Evolutionary conservation across 2,113 vertebrate genomes (phyloP), one percentile per base, ranked within the genome.

Genomic region (Gambusia affinis): DNA sequence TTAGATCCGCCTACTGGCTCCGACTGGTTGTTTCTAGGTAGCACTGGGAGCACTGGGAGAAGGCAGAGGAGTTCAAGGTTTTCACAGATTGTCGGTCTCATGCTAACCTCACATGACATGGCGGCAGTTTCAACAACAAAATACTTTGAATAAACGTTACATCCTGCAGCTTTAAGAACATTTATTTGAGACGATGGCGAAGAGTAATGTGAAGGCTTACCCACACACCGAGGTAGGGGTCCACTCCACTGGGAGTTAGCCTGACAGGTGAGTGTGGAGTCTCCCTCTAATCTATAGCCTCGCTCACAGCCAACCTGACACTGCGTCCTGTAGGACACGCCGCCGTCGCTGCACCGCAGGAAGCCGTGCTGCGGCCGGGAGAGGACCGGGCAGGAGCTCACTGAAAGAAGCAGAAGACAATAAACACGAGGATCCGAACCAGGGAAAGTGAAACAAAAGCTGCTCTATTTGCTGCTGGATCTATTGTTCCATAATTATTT

Each of bases 171-270:
- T 30, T 12, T 31, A 2, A 10, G 64, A 37, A 10, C 51, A 22
- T 57, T 57, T n/a, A 57, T 57, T n/a, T 47, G 27, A 77, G 31
- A 44, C 2, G 39, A 61, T 24, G 67, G 61, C 6, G 35, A 71
- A 24, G 28, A 66, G 75, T 19, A 60, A 62, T 30, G 60, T 35
- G 77, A 79, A 91, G 85, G 94, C 96, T 91, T 96, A 99, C 98
- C 98, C 80, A 97, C 94, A 95, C 98, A 99, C 71, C 92, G 95
- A 35, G 97, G 96, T 66, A 95, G 95, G 78, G 94, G 87, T 73
- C 94, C 94, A 85, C 97, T 98, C 98, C 98, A 99, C 80, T 95
- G 96, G 44, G 95, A 94, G 28, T 92, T 95, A 85, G 92, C 95
- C 92, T 95, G 95, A 86, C 98, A 99, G 73, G 89, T 95, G 64